Evolutionary conservation across 2,888 invertebrate species (phyloP), one percentile per base, ranked within the genome.

Genomic region (Lucinisca nassula): DNA sequence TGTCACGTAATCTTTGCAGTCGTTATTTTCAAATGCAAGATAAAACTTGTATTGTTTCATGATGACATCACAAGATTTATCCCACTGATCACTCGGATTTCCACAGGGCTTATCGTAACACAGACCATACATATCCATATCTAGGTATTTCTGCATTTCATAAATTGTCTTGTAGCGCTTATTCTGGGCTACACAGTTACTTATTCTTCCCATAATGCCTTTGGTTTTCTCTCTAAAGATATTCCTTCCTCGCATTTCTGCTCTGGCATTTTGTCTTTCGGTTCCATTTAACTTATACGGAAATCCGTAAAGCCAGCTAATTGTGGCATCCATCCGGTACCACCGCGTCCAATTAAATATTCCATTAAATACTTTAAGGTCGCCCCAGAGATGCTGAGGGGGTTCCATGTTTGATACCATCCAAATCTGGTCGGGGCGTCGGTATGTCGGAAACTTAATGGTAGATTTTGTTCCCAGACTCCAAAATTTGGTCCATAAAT

Each of bases 361-460:
- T 3, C 83, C 80, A 51, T 83, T 78, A 27, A 92, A 87, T 14
- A 81, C 79, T 1, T 51, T 76, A 24, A 91, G 77, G 61, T 89
- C 83, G 8, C 92, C 82, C 35, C 90, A 92, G 27, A 91, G 82
- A 35, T 90, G 80, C 4, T 91, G 81, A 10, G 93, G 91, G 0
- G 93, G 93, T 79, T 94, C 93, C 30, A 89, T 80, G 49, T 91
- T 92, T 58, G 90, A 85, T 12, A 94, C 58, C 10, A 91, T 79
- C 93, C 93, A 94, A 1, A 92, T 84, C 86, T 93, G 93, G 49
- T 87, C 77, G 1, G 92, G 86, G n/a, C 82, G 58, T 4, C 93
- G 82, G n/a, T 82, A 81, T 8, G 73, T 70, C 10, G 93, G 93
- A 74, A 93, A 79, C 2, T 83, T 30, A 6, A 81, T 61, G 37